phyloP scores from a whole-genome alignment of 2,113 vertebrate genomes.

The Bostrychus sinensis region DNA sequence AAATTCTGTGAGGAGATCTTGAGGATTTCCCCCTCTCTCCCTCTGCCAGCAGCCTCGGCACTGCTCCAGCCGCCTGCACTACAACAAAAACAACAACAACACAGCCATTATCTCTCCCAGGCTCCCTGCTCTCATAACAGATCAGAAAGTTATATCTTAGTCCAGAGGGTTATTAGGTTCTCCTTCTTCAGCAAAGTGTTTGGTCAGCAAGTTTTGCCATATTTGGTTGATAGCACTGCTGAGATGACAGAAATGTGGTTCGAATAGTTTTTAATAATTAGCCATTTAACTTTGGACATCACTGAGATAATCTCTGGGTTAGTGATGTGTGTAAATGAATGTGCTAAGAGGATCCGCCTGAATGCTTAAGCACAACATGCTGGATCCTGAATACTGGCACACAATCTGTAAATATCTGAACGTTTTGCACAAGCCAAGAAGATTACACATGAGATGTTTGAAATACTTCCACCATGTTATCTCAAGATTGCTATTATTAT shows the following conservation, averaged over 20 bases:
- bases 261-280: conserved; percentile 56
- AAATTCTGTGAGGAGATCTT: conserved; percentile 14
- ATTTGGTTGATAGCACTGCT: conserved; percentile 60
- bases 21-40: conserved; percentile 13
- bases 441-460: conserved; percentile 18
- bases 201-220: conserved; percentile 56
- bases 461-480: conserved; percentile 30
- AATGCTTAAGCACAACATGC: conserved; percentile 35
- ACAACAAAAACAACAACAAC: conserved; percentile 38
- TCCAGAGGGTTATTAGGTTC: conserved; percentile 35
- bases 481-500: conserved; percentile 21
- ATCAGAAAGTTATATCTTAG: conserved; percentile 29
- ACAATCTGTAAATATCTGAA: conserved; percentile 18
- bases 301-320: conserved; percentile 6
- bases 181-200: conserved; percentile 14
- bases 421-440: conserved; percentile 22
- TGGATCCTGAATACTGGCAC: conserved; percentile 24
- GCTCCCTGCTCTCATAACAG: conserved; percentile 35
- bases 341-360: conserved; percentile 19
- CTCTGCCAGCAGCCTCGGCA: conserved; percentile 13
- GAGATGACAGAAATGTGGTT: conserved; percentile 43
- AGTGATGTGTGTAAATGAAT: conserved; percentile 10
- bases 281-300: background rate
- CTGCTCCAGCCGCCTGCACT: conserved; percentile 20
- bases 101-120: conserved; percentile 21